phyloP scores from a whole-genome alignment of 2,888 invertebrate species.

The Polymixis flavicincta region DNA sequence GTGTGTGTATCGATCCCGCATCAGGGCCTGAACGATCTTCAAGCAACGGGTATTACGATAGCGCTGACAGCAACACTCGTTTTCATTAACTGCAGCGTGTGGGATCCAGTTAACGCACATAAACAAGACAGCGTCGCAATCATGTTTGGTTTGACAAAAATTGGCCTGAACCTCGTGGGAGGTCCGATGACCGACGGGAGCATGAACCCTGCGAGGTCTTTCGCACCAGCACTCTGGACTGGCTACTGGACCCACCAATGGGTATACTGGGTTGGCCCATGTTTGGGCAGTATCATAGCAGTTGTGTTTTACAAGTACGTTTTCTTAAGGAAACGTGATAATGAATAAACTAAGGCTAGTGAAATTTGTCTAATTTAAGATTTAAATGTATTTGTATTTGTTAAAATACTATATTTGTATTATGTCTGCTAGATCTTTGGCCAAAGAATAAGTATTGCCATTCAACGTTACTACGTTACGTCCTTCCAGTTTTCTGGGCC shows the following conservation, averaged over 20 bases:
- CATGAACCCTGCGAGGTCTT: constrained; percentile 93
- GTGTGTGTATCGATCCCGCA: constrained; percentile 92
- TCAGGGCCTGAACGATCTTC: constrained; percentile 81
- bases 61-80: constrained; percentile 92
- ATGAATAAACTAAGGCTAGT: constrained; percentile 17
- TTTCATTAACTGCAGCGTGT: constrained; percentile 92
- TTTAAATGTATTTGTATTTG: neutral
- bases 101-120: constrained; percentile 93
- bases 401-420: neutral
- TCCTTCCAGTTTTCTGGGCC: no score
- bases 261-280: constrained; percentile 93
- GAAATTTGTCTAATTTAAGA: constrained; percentile 3
- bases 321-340: constrained; percentile 69
- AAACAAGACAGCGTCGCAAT: constrained; percentile 92
- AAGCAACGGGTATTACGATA: constrained; percentile 92
- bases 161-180: constrained; percentile 92
- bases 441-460: no score
- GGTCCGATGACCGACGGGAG: constrained; percentile 93
- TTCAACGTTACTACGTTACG: no score
- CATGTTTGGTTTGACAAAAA: constrained; percentile 93
- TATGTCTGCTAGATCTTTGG: no score
- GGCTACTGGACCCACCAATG: constrained; percentile 92
- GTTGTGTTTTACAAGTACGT: constrained; percentile 77
- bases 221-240: constrained; percentile 94
- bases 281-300: constrained; percentile 78